phyloP scores from a whole-genome alignment of 30 jellyfish, hydroid and myxozoan genomes.

The Hydractinia echinata region DNA sequence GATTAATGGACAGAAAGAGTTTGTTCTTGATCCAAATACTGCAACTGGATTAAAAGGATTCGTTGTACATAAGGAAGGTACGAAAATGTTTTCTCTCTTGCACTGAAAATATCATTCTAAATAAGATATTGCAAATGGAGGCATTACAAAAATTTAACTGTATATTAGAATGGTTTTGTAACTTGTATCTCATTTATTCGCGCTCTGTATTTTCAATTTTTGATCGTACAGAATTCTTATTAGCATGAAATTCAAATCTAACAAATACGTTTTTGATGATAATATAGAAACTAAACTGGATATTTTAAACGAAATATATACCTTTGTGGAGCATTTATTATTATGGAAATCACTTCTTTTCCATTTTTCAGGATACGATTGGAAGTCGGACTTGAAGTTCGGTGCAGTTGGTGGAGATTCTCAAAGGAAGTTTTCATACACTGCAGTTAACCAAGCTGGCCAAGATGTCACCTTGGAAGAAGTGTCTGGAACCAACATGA shows the following conservation, averaged over 20 bases:
- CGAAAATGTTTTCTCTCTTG: neutral
- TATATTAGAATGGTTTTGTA: too few species aligned
- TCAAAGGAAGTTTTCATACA: constrained; percentile 32
- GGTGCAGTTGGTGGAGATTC: constrained; percentile 5
- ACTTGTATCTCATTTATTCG: too few species aligned
- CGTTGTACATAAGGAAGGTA: constrained; percentile 73
- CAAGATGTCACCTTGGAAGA: constrained; percentile 57
- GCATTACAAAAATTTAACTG: too few species aligned
- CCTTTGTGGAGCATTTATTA: too few species aligned
- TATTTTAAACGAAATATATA: too few species aligned
- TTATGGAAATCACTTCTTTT: neutral
- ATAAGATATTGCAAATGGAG: neutral
- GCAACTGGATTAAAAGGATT: constrained; percentile 46
- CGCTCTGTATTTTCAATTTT: too few species aligned
- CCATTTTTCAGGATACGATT: constrained; percentile 58
- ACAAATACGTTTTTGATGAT: too few species aligned
- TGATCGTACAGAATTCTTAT: too few species aligned
- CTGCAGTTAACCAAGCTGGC: constrained; percentile 82
- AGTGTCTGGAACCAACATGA: constrained; percentile 33
- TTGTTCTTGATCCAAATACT: constrained; percentile 51
- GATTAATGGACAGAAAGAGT: constrained; percentile 66
- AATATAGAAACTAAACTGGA: too few species aligned
- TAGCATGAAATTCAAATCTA: too few species aligned
- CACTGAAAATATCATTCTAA: neutral
- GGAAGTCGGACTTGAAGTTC: constrained; percentile 46